These are phyloP conservation scores for Sphenodon punctatus DNA, from an alignment of 2,797 vertebrate species.

Conservation along the genomic window DNA sequence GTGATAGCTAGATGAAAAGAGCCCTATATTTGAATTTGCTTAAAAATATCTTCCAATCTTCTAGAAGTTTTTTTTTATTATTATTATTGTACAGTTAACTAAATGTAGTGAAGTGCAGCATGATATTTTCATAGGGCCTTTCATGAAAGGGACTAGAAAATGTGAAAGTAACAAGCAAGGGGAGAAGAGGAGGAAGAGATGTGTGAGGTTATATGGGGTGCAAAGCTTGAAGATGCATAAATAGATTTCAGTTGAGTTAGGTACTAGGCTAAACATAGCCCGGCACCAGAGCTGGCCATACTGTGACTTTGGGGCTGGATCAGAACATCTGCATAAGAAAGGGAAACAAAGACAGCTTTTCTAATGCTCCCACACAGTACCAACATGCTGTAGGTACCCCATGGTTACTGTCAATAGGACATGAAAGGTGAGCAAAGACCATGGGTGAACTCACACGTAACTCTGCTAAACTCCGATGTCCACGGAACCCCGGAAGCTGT, in stretches of 20 bases:
- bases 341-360: background rate
- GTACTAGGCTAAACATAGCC: background rate
- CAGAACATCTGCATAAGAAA: background rate
- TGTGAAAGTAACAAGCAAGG: background rate
- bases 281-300: background rate
- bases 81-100: constrained; percentile 60
- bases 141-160: background rate
- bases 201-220: background rate
- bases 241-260: background rate
- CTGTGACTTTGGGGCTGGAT: background rate
- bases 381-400: background rate
- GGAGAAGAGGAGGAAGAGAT: background rate
- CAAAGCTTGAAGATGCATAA: background rate
- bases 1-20: constrained; percentile 84
- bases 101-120: constrained; percentile 44
- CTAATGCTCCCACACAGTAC: background rate
- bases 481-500: too few species aligned
- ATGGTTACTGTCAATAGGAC: background rate
- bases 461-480: too few species aligned
- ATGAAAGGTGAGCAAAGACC: too few species aligned
- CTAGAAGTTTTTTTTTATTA: constrained; percentile 52
- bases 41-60: constrained; percentile 70
- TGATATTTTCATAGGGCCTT: constrained; percentile 40
- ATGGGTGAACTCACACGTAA: too few species aligned
- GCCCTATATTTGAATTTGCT: constrained; percentile 83